A percentile compares a stretch with the other conserved stretches of the same genome.
Conservation (phyloP, 2,113 vertebrate species). For the Irena cyanogastra region DNA sequence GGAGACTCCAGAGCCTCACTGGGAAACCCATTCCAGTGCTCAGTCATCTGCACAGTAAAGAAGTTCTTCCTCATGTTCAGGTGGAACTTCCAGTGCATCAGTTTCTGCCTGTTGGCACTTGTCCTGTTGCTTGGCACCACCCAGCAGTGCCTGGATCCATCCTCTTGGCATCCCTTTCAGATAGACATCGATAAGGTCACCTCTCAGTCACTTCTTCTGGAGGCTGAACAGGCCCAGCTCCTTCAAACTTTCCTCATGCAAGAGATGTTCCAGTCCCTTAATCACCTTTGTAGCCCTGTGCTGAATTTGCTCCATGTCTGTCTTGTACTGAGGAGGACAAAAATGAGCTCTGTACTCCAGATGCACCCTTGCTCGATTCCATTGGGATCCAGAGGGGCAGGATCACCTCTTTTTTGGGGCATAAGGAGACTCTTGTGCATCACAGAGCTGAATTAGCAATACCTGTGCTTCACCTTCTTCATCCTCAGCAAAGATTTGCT, state of each 20-base stretch:
- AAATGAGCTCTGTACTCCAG: not conserved
- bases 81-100: not conserved
- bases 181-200: not conserved
- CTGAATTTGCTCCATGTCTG: not conserved
- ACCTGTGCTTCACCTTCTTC: not conserved
- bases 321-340: not conserved
- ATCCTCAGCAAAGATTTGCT: not conserved
- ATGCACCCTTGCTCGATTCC: rapidly evolving
- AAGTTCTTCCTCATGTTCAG: not conserved
- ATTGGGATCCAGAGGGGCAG: not conserved
- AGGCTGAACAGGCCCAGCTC: not conserved
- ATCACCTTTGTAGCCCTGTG: not conserved
- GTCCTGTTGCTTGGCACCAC: not conserved
- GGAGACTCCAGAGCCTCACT: not conserved
- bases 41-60: not conserved
- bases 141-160: rapidly evolving
- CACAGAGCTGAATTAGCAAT: not conserved
- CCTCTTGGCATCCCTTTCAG: not conserved
- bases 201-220: rapidly evolving
- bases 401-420: not conserved
- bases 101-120: not conserved
- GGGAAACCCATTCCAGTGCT: not conserved
- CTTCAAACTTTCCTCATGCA: not conserved
- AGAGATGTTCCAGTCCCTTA: not conserved
- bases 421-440: not conserved